phyloP scores from a whole-genome alignment of 2,797 vertebrate species.

The Falco concolor region DNA sequence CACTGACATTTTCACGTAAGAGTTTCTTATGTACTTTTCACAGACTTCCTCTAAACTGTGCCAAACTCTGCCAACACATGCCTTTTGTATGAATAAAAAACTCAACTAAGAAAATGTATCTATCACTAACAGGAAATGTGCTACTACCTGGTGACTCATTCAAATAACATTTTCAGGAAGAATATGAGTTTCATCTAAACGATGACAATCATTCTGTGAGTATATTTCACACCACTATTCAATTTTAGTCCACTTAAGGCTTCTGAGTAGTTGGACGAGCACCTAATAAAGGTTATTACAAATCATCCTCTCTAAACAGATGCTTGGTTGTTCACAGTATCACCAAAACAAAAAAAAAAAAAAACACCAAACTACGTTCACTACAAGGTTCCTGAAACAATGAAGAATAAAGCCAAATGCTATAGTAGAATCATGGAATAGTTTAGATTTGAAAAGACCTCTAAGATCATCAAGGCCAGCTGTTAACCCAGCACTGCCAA shows the following conservation, averaged over 20 bases:
- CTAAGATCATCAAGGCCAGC: neutral
- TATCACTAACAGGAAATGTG: neutral
- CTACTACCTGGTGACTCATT: neutral
- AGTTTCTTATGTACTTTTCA: neutral
- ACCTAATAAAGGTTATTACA: neutral
- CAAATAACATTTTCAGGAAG: neutral
- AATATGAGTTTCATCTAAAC: neutral
- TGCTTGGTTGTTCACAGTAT: rapidly evolving
- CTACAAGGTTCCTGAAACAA: neutral
- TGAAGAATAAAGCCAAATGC: neutral
- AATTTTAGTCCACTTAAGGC: neutral
- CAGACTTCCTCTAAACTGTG: neutral
- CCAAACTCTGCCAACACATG: neutral
- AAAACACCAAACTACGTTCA: neutral
- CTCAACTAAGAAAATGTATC: neutral
- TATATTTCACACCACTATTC: neutral
- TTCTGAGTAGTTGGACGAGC: neutral
- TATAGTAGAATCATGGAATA: neutral
- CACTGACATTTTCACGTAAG: neutral
- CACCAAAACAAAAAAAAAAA: neutral
- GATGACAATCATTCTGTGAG: neutral
- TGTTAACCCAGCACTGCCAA: neutral
- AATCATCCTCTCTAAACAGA: neutral
- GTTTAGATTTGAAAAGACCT: neutral
- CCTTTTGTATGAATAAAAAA: neutral